phyloP scores from a whole-genome alignment of 2,797 vertebrate species.

The Spheniscus humboldti region DNA sequence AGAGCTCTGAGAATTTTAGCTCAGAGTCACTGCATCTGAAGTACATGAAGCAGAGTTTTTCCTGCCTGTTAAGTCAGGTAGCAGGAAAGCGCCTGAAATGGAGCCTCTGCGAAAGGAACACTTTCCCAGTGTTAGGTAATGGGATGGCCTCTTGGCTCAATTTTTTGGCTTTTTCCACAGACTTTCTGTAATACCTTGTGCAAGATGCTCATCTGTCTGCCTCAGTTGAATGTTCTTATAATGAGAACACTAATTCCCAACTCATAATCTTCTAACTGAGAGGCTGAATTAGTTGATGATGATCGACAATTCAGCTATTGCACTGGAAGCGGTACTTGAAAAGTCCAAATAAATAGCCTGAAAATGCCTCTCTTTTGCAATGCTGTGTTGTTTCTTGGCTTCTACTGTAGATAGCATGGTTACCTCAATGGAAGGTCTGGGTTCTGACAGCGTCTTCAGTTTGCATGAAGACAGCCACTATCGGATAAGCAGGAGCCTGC shows the following conservation, averaged over 20 bases:
- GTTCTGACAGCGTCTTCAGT: conserved; percentile 90
- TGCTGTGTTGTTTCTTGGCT: conserved; percentile 23
- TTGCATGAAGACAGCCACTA: conserved; percentile 93
- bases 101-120: not conserved
- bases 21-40: not conserved
- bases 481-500: conserved; percentile 93
- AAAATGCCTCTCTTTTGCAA: not conserved
- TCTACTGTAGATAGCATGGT: conserved; percentile 86
- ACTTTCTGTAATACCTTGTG: rapidly evolving
- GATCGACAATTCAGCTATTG: not conserved
- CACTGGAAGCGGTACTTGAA: not conserved
- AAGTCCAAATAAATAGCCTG: not conserved
- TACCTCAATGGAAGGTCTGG: conserved; percentile 89
- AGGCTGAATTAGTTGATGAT: not conserved
- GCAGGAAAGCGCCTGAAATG: not conserved
- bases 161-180: not conserved
- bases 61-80: not conserved
- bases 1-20: not conserved
- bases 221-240: not conserved
- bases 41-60: not conserved
- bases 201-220: not conserved
- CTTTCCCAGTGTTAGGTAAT: too few species aligned
- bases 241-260: not conserved
- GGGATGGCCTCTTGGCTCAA: not conserved
- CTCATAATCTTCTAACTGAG: not conserved